phyloP scores from a whole-genome alignment of 2,113 vertebrate genomes.

The Dipodomys ordii region DNA sequence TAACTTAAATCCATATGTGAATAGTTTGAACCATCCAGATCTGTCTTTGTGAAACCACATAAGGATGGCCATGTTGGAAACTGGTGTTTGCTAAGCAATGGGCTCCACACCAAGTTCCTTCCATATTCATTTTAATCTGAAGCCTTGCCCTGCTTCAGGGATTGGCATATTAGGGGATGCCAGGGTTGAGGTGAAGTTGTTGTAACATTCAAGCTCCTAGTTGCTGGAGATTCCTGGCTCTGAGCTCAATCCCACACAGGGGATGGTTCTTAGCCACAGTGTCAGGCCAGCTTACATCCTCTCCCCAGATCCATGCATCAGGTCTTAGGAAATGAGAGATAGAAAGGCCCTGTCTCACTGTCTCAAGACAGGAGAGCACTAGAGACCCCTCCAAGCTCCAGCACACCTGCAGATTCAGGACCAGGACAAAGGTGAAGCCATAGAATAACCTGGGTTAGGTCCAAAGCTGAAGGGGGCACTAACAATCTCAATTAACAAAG shows the following conservation, averaged over 20 bases:
- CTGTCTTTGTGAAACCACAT: background rate
- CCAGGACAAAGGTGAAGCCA: fast-evolving
- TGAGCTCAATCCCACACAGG: background rate
- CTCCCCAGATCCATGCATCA: background rate
- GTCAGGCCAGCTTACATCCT: background rate
- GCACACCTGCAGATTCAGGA: background rate
- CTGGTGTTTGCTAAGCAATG: background rate
- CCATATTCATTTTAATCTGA: background rate
- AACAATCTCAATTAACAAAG: background rate
- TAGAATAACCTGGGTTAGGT: background rate
- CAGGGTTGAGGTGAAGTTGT: background rate
- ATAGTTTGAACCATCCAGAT: background rate
- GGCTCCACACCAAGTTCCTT: background rate
- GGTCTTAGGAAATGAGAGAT: background rate
- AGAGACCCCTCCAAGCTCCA: background rate
- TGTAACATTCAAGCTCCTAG: background rate
- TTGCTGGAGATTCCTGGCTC: background rate
- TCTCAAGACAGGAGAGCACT: background rate
- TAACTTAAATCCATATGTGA: background rate
- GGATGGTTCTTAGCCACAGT: background rate
- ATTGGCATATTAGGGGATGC: background rate
- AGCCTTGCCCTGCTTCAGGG: background rate
- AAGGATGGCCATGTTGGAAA: background rate
- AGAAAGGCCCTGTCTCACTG: background rate
- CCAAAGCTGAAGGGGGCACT: background rate